These are phyloP conservation scores for Pyxicephalus adspersus DNA, from an alignment of 2,113 vertebrate species.

Conservation along the genomic window DNA sequence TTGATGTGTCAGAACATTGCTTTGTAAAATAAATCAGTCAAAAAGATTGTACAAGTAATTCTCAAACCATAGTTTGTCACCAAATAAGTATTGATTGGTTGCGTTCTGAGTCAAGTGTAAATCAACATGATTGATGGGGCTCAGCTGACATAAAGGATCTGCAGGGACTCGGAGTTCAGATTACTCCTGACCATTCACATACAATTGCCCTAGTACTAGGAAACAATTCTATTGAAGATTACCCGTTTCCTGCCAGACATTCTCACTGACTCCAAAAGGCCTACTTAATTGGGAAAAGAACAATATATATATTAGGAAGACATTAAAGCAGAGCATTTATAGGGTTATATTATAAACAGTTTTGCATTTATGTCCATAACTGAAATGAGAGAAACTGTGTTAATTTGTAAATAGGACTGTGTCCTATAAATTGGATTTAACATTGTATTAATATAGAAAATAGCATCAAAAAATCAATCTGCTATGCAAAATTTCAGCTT, in stretches of 20 bases:
- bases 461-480: too few relatives aligned
- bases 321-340: too few relatives aligned
- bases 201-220: constrained; percentile 22
- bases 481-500: too few relatives aligned
- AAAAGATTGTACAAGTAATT: constrained; percentile 43
- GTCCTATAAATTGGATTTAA: too few relatives aligned
- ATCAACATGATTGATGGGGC: constrained; percentile 53
- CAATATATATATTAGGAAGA: too few relatives aligned
- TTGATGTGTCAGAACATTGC: constrained; percentile 19
- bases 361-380: too few relatives aligned
- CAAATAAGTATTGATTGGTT: constrained; percentile 49
- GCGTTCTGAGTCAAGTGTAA: constrained; percentile 45
- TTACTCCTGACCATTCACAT: constrained; percentile 22
- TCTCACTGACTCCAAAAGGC: too few relatives aligned
- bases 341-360: too few relatives aligned
- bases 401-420: too few relatives aligned
- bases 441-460: too few relatives aligned
- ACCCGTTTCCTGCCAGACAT: background rate
- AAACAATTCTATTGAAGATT: constrained; percentile 4
- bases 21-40: constrained; percentile 48
- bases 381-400: too few relatives aligned
- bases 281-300: too few relatives aligned
- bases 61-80: constrained; percentile 48
- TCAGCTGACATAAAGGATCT: constrained; percentile 27
- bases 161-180: constrained; percentile 25